These are phyloP conservation scores for Cryptoprocta ferox DNA, from an alignment of 2,797 vertebrate species.

Conservation along the genomic window DNA sequence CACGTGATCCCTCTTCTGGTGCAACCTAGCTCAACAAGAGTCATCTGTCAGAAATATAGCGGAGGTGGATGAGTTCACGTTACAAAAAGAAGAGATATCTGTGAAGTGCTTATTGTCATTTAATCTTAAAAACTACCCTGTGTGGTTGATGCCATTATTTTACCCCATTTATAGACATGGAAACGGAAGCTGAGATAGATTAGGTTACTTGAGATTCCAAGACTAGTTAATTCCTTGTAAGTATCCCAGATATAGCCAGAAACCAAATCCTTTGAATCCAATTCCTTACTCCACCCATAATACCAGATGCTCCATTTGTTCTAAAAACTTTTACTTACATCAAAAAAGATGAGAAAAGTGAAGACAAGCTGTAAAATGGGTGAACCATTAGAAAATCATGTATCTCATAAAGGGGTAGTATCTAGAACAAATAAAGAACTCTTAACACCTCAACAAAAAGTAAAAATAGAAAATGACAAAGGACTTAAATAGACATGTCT, in stretches of 20 bases:
- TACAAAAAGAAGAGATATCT: neutral
- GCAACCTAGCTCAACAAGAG: neutral
- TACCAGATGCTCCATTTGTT: neutral
- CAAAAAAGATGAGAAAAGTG: neutral
- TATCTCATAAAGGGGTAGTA: neutral
- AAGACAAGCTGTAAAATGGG: neutral
- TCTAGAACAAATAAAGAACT: neutral
- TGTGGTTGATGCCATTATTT: neutral
- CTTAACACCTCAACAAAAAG: neutral
- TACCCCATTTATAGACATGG: neutral
- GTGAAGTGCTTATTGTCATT: neutral
- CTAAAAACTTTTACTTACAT: neutral
- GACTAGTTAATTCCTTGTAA: neutral
- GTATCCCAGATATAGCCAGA: neutral
- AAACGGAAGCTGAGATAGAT: neutral
- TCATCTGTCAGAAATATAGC: neutral
- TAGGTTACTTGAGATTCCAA: neutral
- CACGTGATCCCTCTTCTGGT: neutral
- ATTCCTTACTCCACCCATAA: too few species aligned
- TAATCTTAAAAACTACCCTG: neutral
- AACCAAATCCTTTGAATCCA: neutral
- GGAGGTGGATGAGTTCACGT: neutral
- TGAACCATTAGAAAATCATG: neutral
- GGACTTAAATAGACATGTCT: neutral
- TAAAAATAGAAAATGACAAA: neutral